A percentile compares a stretch with the other conserved stretches of the same genome.
Conservation (phyloP, 2,888 invertebrate genomes). For the Scaptomyza polygonia region DNA sequence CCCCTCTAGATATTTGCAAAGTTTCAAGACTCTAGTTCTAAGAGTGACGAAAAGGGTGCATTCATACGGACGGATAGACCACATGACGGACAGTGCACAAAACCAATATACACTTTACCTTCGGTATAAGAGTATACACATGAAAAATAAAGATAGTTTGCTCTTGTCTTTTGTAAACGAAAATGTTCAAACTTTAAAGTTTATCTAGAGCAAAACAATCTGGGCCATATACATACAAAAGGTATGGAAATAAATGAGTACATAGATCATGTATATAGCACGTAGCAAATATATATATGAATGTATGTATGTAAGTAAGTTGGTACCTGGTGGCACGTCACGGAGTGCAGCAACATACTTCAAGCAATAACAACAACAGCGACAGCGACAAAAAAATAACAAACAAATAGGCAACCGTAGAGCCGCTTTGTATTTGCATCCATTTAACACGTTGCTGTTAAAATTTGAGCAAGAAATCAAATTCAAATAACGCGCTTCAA, state of each 20-base stretch:
- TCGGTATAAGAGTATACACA: too few species aligned
- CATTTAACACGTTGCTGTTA: constrained; percentile 82
- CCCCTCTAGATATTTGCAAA: too few species aligned
- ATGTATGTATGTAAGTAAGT: constrained; percentile 1
- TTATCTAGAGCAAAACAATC: constrained; percentile 54
- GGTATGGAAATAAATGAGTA: constrained; percentile 33
- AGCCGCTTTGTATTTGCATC: constrained; percentile 70
- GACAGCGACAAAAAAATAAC: constrained; percentile 22
- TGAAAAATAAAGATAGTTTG: not conserved
- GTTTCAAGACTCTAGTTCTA: too few species aligned
- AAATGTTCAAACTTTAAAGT: constrained; percentile 57
- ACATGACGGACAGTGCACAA: too few species aligned
- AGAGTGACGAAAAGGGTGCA: too few species aligned
- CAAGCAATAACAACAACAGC: constrained; percentile 12
- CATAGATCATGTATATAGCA: constrained; percentile 56
- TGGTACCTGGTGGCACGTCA: constrained; percentile 65
- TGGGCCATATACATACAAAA: constrained; percentile 30
- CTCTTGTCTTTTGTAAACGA: constrained; percentile 24
- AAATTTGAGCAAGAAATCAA: constrained; percentile 78
- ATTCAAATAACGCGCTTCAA: constrained; percentile 77
- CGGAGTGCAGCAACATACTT: constrained; percentile 24
- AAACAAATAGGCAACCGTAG: constrained; percentile 26
- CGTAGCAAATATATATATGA: constrained; percentile 24
- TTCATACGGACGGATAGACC: too few species aligned
- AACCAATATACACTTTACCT: too few species aligned